Percentiles rank a stretch among this genome's conserved stretches.
Evolutionary conservation across 2,888 invertebrate genomes (phyloP).

Genomic region (Chromoteleia sp.): DNA sequence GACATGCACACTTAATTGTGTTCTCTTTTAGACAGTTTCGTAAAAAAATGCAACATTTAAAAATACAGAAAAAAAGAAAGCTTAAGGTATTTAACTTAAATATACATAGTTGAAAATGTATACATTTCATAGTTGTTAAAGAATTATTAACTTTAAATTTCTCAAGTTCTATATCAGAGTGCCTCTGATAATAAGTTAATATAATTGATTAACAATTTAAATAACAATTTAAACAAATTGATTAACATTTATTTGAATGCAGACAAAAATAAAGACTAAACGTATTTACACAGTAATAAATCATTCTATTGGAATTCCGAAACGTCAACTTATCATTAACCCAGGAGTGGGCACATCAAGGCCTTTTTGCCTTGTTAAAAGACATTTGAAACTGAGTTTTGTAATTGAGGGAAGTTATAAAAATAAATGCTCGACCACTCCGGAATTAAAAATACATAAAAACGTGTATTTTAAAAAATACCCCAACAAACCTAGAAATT

Average conservation of each 20-base stretch:
- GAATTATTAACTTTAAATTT: background rate
- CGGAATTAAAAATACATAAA: too few species aligned
- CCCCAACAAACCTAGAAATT: too few species aligned
- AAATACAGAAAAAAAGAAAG: too few species aligned
- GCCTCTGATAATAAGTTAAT: too few species aligned
- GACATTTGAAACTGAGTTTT: background rate
- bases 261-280: background rate
- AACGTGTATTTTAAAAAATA: too few species aligned
- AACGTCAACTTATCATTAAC: background rate
- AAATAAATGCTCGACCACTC: too few species aligned
- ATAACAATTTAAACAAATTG: background rate
- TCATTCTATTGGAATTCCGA: background rate
- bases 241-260: background rate
- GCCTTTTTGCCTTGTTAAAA: background rate
- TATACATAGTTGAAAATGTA: too few species aligned
- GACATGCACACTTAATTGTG: too few species aligned
- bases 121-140: too few species aligned
- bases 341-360: background rate
- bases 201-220: background rate
- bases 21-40: too few species aligned
- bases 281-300: conserved; percentile 1
- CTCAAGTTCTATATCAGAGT: background rate
- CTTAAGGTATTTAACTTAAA: too few species aligned
- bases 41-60: too few species aligned
- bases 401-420: background rate